phyloP scores from a whole-genome alignment of 2,888 invertebrate genomes.

The Cheilosia vernalis region DNA sequence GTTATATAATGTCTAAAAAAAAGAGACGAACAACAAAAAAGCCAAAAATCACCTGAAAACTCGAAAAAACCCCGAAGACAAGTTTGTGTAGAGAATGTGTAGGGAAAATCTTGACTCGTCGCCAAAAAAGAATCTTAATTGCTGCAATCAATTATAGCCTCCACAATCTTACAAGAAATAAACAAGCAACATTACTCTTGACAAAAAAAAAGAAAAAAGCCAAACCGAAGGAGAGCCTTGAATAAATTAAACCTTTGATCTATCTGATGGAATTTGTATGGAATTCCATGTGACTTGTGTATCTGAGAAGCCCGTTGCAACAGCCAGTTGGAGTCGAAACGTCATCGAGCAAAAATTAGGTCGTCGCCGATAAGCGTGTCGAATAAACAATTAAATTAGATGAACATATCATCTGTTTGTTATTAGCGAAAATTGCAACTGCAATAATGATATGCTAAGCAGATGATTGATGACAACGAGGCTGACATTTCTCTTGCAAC shows the following conservation, averaged over 20 bases:
- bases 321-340: slow-evolving; percentile 1
- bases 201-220: slow-evolving; percentile 35
- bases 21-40: background rate
- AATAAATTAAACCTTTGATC: slow-evolving; percentile 66
- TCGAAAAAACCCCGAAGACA: slow-evolving; percentile 25
- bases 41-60: slow-evolving; percentile 27
- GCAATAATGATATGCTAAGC: too few species aligned
- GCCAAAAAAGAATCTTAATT: slow-evolving; percentile 32
- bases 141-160: slow-evolving; percentile 60
- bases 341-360: slow-evolving; percentile 65
- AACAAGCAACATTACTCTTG: background rate
- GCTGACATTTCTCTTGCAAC: too few species aligned
- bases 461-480: too few species aligned
- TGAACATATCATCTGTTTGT: background rate
- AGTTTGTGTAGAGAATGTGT: background rate
- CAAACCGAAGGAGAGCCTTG: slow-evolving; percentile 62
- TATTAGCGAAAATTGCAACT: too few species aligned
- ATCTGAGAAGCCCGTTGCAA: slow-evolving; percentile 15
- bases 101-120: background rate
- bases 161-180: slow-evolving; percentile 34
- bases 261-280: slow-evolving; percentile 64
- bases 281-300: slow-evolving; percentile 55
- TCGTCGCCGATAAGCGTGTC: slow-evolving; percentile 43
- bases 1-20: slow-evolving; percentile 55
- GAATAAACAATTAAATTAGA: slow-evolving; percentile 43